These are phyloP conservation scores for Hoplias malabaricus DNA, from an alignment of 2,113 vertebrate species.

Conservation along the genomic window DNA sequence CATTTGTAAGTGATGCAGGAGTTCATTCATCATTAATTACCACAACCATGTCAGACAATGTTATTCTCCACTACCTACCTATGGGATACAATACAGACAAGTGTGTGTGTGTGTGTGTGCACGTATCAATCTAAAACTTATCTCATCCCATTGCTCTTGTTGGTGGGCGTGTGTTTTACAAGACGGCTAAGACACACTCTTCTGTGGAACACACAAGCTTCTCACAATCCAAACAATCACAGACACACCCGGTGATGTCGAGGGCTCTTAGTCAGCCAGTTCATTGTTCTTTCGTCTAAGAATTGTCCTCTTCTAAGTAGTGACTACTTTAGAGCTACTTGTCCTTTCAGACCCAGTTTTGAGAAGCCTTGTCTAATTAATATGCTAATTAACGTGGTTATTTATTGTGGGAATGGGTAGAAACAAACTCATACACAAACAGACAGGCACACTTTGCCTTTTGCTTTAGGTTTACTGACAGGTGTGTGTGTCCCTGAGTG, in stretches of 20 bases:
- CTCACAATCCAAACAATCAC: no score
- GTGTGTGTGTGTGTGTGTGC: conserved; percentile 50
- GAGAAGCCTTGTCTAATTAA: no score
- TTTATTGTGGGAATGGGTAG: no score
- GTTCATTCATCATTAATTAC: conserved; percentile 80
- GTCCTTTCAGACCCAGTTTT: no score
- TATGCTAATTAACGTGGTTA: no score
- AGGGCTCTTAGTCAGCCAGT: no score
- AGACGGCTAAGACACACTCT: not conserved
- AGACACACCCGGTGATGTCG: no score
- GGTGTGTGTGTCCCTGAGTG: not conserved
- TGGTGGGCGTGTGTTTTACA: conserved; percentile 20
- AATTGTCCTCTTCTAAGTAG: no score
- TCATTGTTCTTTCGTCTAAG: no score
- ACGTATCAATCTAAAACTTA: conserved; percentile 40
- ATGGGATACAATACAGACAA: conserved; percentile 60
- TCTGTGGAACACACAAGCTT: not conserved
- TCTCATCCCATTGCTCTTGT: conserved; percentile 32
- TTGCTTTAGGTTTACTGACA: not conserved
- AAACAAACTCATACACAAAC: not conserved
- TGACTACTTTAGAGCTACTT: no score
- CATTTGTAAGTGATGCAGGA: conserved; percentile 77
- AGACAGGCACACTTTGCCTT: not conserved
- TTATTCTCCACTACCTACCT: conserved; percentile 74
- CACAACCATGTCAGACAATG: conserved; percentile 69